These are phyloP conservation scores for Proales similis DNA, from an alignment of 1,140 invertebrate genomes.

Conservation along the genomic window DNA sequence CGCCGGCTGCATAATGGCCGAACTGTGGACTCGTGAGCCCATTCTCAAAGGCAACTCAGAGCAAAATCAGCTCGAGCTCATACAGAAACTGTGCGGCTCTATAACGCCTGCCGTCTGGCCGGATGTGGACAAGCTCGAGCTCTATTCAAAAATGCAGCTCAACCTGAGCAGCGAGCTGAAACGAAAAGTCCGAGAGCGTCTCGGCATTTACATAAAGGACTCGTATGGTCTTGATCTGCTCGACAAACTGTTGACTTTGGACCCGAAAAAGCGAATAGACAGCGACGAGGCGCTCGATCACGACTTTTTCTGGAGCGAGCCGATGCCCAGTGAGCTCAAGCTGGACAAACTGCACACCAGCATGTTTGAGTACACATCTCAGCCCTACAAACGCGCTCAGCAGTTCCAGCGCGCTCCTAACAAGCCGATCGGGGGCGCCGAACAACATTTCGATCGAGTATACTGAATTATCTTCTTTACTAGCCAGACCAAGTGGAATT, in stretches of 20 bases:
- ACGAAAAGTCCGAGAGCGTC: slow-evolving; percentile 73
- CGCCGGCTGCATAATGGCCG: slow-evolving; percentile 92
- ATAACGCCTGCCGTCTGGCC: slow-evolving; percentile 88
- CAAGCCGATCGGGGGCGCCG: slow-evolving; percentile 1
- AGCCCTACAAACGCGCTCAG: slow-evolving; percentile 6
- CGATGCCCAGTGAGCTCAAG: slow-evolving; percentile 72
- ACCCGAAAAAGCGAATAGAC: slow-evolving; percentile 81
- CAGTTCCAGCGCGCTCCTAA: not conserved
- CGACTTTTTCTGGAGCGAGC: slow-evolving; percentile 96
- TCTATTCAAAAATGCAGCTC: slow-evolving; percentile 83
- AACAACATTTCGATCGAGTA: slow-evolving; percentile 35
- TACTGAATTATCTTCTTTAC: too few relatives aligned
- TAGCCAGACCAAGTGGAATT: too few relatives aligned
- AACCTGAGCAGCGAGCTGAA: slow-evolving; percentile 76
- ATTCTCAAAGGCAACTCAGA: slow-evolving; percentile 75
- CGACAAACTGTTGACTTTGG: slow-evolving; percentile 80
- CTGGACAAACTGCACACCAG: slow-evolving; percentile 8
- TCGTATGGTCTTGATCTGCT: slow-evolving; percentile 82
- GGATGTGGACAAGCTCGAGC: slow-evolving; percentile 80
- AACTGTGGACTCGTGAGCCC: slow-evolving; percentile 91
- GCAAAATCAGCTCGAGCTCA: slow-evolving; percentile 86
- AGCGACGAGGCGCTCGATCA: slow-evolving; percentile 88
- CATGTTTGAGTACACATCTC: slow-evolving; percentile 35
- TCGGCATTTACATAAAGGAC: slow-evolving; percentile 86
- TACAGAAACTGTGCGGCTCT: slow-evolving; percentile 90